Conservation (phyloP, 2,113 vertebrate genomes). For the Pollimyrus isidori region DNA sequence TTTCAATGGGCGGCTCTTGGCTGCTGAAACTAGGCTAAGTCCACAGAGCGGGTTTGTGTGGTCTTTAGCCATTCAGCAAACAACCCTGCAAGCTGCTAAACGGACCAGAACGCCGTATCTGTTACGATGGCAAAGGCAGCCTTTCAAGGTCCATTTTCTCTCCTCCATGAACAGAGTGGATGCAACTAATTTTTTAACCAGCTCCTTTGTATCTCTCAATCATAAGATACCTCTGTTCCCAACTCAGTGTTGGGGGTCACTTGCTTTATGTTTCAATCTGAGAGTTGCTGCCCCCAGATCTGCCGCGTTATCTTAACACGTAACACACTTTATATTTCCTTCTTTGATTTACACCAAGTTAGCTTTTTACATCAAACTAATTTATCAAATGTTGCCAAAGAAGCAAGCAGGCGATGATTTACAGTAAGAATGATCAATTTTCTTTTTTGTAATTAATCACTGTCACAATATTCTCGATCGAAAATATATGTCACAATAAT, state of each 20-base stretch:
- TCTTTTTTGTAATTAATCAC: conserved; percentile 47
- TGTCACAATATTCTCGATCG: conserved; percentile 30
- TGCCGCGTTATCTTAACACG: not conserved
- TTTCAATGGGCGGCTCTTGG: conserved; percentile 38
- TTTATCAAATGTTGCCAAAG: not conserved
- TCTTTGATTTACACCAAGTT: conserved; percentile 5
- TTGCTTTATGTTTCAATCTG: not conserved
- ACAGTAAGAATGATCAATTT: conserved; percentile 39
- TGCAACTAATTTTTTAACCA: conserved; percentile 14
- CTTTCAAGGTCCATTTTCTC: conserved; percentile 7
- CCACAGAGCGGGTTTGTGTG: conserved; percentile 20
- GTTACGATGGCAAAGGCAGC: conserved; percentile 5
- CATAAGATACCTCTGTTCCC: conserved; percentile 25
- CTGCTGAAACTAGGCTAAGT: conserved; percentile 38
- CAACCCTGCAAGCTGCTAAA: not conserved
- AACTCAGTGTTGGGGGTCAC: conserved; percentile 38
- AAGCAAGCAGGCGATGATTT: not conserved
- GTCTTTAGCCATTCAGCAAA: conserved; percentile 9
- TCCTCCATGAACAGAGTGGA: not conserved
- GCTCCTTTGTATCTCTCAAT: conserved; percentile 3
- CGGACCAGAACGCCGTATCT: not conserved
- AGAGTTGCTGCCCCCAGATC: not conserved
- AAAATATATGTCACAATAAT: not conserved
- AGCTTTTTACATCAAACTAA: not conserved
- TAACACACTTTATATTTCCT: conserved; percentile 34